Evolutionary conservation across 2,797 vertebrate species (phyloP), one percentile per base, ranked within the genome.

Genomic region (Gambusia yucatana): DNA sequence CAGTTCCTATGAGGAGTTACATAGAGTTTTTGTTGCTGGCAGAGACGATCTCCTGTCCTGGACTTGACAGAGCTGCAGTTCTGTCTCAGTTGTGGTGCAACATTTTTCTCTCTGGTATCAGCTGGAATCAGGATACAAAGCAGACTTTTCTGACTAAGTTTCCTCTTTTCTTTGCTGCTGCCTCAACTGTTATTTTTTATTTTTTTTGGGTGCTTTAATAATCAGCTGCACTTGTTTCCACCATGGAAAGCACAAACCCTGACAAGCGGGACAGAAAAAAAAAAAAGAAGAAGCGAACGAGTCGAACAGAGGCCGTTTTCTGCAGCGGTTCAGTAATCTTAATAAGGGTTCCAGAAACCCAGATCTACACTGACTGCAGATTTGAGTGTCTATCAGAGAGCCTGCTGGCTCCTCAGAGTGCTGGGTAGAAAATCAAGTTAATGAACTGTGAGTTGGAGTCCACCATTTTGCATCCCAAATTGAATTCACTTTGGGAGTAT

Each of bases 381-480:
- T 43, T 75, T 76, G 36, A 25, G 41, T 11, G 33, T 48, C 20
- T 82, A 30, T 59, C 48, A 71, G 71, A 73, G 25, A 48, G 74
- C 8, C 72, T 30, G 36, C 39, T 16, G 55, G 72, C 52, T 85
- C 72, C 79, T 59, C 72, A 22, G 36, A 59, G 82, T 82, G 43
- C 71, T 69, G 71, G 80, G 28, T 3, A 77, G 61, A 73, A 84
- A 78, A 85, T 77, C 75, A 73, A 74, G 44, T 71, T 78, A 83
- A 86, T 78, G 79, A 78, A 76, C 52, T 20, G 28, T n/a, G 8
- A 73, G 59, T 83, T 72, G 59, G 79, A 78, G 72, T 57, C 7
- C 77, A 78, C 65, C 46, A 77, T 83, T 82, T 80, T 75, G 52
- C 65, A 78, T 80, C 50, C 52, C 44, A 83, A 82, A 90, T 86